phyloP scores from a whole-genome alignment of 2,797 vertebrate species.

The Hyperoplus immaculatus region DNA sequence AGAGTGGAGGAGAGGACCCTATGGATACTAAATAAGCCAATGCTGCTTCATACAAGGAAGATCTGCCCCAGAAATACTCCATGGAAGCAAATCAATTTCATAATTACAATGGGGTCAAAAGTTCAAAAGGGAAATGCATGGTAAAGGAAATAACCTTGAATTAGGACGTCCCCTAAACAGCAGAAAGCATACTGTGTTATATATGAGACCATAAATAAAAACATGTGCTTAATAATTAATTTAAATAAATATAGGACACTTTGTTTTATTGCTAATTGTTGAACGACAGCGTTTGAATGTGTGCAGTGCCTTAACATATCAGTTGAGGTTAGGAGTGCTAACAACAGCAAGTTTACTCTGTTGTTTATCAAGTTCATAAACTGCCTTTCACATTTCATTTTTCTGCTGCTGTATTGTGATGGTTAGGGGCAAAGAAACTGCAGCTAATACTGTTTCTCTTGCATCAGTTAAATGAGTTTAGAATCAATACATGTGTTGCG shows the following conservation, averaged over 20 bases:
- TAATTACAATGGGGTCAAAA: slow-evolving; percentile 19
- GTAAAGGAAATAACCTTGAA: background rate
- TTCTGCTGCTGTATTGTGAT: background rate
- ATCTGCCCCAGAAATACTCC: slow-evolving; percentile 30
- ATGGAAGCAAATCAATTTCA: slow-evolving; percentile 10
- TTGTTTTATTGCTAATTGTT: too few species aligned
- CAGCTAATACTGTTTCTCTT: background rate
- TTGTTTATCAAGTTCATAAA: too few species aligned
- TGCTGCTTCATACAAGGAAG: slow-evolving; percentile 19
- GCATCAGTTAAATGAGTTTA: too few species aligned
- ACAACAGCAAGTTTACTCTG: too few species aligned
- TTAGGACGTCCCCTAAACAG: background rate
- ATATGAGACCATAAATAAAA: too few species aligned
- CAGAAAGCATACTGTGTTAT: background rate
- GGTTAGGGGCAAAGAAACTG: background rate
- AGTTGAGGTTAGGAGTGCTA: too few species aligned
- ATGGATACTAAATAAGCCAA: slow-evolving; percentile 32
- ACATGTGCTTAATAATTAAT: background rate
- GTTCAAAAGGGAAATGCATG: background rate
- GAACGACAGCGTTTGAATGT: too few species aligned
- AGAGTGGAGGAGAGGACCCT: slow-evolving; percentile 7
- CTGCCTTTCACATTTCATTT: too few species aligned
- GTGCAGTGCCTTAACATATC: too few species aligned
- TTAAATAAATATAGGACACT: background rate
- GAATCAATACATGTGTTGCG: too few species aligned